A percentile compares a stretch with the other conserved stretches of the same genome.
These are phyloP conservation scores for Strongylocentrotus purpuratus DNA, from an alignment of 35 echinoderm and acorn worm species.

Conservation along the genomic window DNA sequence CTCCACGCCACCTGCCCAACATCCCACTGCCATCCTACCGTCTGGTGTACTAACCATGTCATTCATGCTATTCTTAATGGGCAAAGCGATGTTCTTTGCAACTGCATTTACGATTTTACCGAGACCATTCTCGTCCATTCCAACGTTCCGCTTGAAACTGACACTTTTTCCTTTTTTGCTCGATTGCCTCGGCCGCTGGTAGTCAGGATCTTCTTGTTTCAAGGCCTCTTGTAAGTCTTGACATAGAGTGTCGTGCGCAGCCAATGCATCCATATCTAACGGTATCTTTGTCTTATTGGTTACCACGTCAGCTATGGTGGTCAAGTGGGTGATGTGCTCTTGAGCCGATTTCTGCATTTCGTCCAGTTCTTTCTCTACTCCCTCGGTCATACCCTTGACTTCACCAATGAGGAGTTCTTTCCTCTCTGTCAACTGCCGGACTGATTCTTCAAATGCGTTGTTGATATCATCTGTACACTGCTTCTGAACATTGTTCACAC, in stretches of 20 bases:
- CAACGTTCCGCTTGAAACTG: no score
- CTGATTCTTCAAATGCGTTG: neutral
- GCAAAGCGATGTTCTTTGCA: no score
- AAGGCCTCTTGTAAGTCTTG: neutral
- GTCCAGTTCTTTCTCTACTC: neutral
- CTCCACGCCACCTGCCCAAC: no score
- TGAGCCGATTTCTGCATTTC: neutral
- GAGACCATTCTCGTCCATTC: no score
- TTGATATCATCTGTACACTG: neutral
- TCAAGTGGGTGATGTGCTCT: neutral
- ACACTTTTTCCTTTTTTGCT: no score
- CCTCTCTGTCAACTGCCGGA: neutral
- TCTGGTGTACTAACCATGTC: no score
- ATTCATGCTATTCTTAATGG: no score
- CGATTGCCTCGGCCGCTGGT: neutral
- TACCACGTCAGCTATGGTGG: neutral
- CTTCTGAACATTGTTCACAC: neutral
- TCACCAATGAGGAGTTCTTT: neutral
- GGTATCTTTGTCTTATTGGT: neutral
- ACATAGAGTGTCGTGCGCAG: slow-evolving; percentile 6
- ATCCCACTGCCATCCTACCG: no score
- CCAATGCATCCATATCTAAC: neutral
- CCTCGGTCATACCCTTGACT: neutral
- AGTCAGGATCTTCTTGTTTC: neutral
- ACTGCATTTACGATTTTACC: no score